These are phyloP conservation scores for Tapirus indicus DNA, from an alignment of 2,797 vertebrate genomes.

Conservation along the genomic window DNA sequence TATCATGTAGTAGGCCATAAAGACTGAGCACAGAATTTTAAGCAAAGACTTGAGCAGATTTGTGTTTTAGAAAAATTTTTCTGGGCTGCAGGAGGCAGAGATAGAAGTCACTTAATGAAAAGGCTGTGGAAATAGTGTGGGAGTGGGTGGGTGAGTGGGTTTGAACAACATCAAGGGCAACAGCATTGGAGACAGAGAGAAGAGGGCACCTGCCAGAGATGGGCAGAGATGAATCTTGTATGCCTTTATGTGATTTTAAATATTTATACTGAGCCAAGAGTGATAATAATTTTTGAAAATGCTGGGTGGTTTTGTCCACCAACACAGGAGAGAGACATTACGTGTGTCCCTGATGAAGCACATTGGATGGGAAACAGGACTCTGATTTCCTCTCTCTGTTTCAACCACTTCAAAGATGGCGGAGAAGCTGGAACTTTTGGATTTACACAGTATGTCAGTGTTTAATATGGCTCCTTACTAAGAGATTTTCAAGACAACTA, in stretches of 20 bases:
- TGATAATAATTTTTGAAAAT: neutral
- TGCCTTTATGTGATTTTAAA: neutral
- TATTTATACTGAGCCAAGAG: neutral
- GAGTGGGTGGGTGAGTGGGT: neutral
- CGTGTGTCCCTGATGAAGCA: neutral
- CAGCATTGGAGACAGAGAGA: neutral
- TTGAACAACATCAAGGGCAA: neutral
- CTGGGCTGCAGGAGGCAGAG: neutral
- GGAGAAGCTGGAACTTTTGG: neutral
- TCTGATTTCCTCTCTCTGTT: neutral
- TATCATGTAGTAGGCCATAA: neutral
- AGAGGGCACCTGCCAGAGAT: neutral
- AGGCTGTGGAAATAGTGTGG: neutral
- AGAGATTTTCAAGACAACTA: neutral
- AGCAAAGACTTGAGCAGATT: neutral
- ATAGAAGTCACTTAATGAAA: neutral
- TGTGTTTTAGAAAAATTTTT: neutral
- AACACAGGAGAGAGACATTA: neutral
- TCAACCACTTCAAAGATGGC: neutral
- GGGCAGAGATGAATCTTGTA: neutral
- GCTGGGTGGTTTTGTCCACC: neutral
- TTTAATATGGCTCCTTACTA: neutral
- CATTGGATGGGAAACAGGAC: neutral
- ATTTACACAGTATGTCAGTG: neutral
- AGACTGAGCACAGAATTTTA: neutral